Conservation (phyloP, 2,113 vertebrate genomes). For the Calypte anna region DNA sequence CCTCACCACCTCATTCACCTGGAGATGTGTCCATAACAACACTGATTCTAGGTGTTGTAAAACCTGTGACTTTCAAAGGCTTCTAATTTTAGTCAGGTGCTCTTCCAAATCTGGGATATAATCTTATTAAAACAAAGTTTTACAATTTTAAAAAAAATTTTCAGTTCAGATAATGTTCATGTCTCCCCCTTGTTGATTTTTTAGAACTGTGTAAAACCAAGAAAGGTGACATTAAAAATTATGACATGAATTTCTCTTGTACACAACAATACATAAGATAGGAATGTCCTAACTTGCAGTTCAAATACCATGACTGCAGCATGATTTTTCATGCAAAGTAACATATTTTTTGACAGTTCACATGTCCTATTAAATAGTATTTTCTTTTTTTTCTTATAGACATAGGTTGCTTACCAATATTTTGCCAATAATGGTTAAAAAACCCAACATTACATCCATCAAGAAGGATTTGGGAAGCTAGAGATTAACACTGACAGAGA, state of each 20-base stretch:
- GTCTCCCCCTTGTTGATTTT: background rate
- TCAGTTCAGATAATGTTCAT: background rate
- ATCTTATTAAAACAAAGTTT: background rate
- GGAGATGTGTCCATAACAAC: rapidly evolving
- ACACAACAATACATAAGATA: background rate
- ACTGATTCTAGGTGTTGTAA: rapidly evolving
- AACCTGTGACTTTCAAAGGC: background rate
- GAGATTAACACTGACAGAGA: background rate
- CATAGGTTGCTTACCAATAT: background rate
- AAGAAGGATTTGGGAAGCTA: background rate
- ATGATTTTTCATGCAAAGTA: background rate
- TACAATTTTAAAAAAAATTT: background rate
- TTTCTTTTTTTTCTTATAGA: background rate
- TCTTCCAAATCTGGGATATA: no score
- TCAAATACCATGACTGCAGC: background rate
- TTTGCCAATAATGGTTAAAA: background rate
- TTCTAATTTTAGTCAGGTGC: background rate
- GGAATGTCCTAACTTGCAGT: background rate
- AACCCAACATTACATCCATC: background rate
- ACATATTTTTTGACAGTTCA: background rate
- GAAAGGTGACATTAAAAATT: background rate
- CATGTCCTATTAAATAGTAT: background rate
- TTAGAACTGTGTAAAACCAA: background rate
- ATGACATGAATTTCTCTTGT: background rate
- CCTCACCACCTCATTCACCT: background rate